A percentile compares a stretch with the other conserved stretches of the same genome.
phyloP scores from a whole-genome alignment of 2,888 invertebrate species.

The Trissonchulus sp. region DNA sequence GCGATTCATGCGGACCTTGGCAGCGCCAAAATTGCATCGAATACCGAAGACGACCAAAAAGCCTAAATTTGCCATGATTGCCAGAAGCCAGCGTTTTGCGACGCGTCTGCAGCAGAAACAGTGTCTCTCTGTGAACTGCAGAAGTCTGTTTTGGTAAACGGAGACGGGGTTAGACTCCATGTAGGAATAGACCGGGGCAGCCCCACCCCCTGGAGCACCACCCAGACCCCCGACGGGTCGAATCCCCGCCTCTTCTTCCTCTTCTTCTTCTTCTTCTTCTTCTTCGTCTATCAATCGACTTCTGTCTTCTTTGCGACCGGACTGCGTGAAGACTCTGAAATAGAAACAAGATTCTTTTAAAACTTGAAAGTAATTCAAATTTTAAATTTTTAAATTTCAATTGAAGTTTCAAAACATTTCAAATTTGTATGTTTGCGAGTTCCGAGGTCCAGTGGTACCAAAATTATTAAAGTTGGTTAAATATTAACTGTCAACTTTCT shows the following conservation, averaged over 20 bases:
- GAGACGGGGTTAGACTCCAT: background rate
- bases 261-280: background rate
- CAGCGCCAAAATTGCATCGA: slow-evolving; percentile 97
- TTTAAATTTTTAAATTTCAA: too few relatives aligned
- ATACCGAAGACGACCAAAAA: slow-evolving; percentile 67
- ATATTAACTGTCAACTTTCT: too few relatives aligned
- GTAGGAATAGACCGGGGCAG: background rate
- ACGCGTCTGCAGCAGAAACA: slow-evolving; percentile 24
- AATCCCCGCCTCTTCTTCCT: background rate
- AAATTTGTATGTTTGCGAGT: too few relatives aligned
- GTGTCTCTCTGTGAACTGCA: background rate
- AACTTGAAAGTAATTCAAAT: too few relatives aligned
- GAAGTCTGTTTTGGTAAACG: slow-evolving; percentile 5
- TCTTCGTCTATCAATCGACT: too few relatives aligned
- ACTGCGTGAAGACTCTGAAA: too few relatives aligned
- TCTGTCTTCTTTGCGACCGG: too few relatives aligned
- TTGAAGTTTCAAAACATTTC: too few relatives aligned
- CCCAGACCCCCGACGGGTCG: background rate
- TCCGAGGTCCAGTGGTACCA: too few relatives aligned
- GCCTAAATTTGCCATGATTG: slow-evolving; percentile 56
- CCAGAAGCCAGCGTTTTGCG: slow-evolving; percentile 52
- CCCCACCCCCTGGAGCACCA: too few relatives aligned
- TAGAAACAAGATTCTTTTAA: too few relatives aligned
- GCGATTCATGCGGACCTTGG: slow-evolving; percentile 62
- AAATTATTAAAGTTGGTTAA: too few relatives aligned